Evolutionary conservation across 1,140 invertebrate genomes (phyloP), one percentile per base, ranked within the genome.

Genomic region (Drosophila oshimai): DNA sequence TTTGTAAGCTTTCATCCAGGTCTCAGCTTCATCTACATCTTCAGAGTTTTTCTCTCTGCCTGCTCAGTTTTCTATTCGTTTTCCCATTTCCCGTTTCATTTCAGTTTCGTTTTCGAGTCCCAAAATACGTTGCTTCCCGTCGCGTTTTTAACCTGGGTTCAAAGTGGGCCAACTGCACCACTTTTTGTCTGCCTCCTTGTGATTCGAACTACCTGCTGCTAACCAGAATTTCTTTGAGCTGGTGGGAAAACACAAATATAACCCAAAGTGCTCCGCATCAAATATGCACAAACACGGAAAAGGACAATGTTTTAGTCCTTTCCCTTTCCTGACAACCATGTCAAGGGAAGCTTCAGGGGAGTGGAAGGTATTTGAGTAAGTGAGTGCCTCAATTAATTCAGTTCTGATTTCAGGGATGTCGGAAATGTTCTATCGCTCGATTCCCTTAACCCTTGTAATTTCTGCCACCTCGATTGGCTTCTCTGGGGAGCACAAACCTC

Each of bases 41-140:
- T 39, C 33, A 62, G 54, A 57, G 60, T 58, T 42, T 29, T 75
- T 22, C 44, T 24, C 10, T 24, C 24, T 7, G 6, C 31, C 29
- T 13, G 7, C 29, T 54, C 95, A 95, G 39, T 92, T 93, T 50
- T 93, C 93, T 74, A 93, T 93, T 93, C 74, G 93, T 93, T 93
- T 62, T 93, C 89, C 91, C 96, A 13, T 61, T 17, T 33, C 10
- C 50, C 6, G 13, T 33, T 55, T 41, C 91, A 90, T 94, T 94
- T 91, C 96, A 94, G 93, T 95, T 94, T 89, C 95, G 93, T 75
- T 84, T 78, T 84, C 45, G 67, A 73, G 74, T 68, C 47, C 54
- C 31, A 67, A 86, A 86, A 86, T 80, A 61, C 24, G 64, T 62
- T 61, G 72, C 68, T 60, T 49, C 80, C 80, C 72, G 55, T 46